Percentiles rank a stretch among this genome's conserved stretches.
phyloP scores from a whole-genome alignment of 2,797 vertebrate species.

The Anas georgica region DNA sequence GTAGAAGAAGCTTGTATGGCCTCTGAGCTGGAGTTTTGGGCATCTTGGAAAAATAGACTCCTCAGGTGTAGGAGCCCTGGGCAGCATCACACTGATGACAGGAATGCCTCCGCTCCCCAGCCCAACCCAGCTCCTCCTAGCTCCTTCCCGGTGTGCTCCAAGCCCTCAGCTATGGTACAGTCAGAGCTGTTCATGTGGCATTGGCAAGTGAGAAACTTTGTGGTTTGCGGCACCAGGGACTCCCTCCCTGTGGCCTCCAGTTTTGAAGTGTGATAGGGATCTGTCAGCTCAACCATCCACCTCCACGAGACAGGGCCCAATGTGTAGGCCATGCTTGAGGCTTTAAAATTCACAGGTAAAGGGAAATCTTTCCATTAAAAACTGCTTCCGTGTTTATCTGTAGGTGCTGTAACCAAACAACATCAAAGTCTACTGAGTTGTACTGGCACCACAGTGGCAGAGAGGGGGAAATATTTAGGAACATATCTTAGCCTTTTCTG shows the following conservation, averaged over 20 bases:
- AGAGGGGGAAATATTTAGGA: neutral
- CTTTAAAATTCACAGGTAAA: rapidly evolving
- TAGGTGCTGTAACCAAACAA: neutral
- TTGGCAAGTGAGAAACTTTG: neutral
- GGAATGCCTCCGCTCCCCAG: neutral
- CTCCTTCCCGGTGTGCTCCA: neutral
- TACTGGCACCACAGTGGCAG: neutral
- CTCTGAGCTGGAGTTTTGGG: neutral
- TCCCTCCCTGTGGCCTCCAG: neutral
- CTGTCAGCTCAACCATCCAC: neutral
- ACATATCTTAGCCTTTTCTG: neutral
- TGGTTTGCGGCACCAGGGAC: neutral
- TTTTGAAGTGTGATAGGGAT: neutral
- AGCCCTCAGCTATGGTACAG: neutral
- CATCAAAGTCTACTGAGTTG: neutral
- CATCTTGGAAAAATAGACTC: neutral
- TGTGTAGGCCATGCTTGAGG: neutral
- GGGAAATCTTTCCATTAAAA: neutral
- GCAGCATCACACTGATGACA: neutral
- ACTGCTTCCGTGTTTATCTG: neutral
- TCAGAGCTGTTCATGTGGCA: neutral
- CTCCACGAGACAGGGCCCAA: neutral
- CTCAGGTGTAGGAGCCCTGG: neutral
- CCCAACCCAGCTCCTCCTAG: neutral
- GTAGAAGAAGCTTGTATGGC: neutral